Base-by-base conservation (phyloP, 1,140 invertebrate species). In the Protaetia brevitarsis region DNA sequence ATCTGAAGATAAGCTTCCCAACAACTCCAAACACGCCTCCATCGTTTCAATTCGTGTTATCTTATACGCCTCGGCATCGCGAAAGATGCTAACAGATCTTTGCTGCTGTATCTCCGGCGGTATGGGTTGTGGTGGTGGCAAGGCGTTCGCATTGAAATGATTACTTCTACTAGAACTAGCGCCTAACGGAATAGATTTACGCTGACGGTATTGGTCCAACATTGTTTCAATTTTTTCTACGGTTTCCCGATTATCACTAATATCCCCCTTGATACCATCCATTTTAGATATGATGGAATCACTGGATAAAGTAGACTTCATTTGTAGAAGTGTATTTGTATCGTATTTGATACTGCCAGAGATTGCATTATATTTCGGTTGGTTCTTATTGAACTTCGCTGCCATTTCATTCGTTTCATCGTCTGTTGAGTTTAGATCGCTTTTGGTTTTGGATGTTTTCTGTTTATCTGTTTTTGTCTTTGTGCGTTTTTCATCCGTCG, bases 101-200 rank as follows among this genome's bases (percentile, higher is more conserved):
- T 93, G 90, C 67, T 87, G 85, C 71, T 91, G 88, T 23, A 90
- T 87, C 73, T 92, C 90, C 3, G 87, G 87, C 21, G 85, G 87
- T 10, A 87, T 82, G 1, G 84, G 81, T 71, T 85, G 83, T 26
- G 83, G 78, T 67, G 85, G 82, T 37, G 83, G 79, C 36, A 84
- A 67, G 62, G 80, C 73, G 66, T 81, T 82, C 7, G 81, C 80
- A 60, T 82, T 82, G 34, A 82, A 82, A 13, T 83, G 83, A 70
- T 82, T 84, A 8, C 68, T 59, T 66, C 69, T 71, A 8, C 68
- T 63, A 65, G 66, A 67, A 11, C 61, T 66, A 3, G 30, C 19
- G 41, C 29, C 23, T 57, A 66, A n/a, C 51, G 76, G 79, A 62
- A 76, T 77, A 41, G 78, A 72, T 31, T 69, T 67, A 29, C 71